A percentile compares a stretch with the other conserved stretches of the same genome.
Conservation (phyloP, 2,797 vertebrate genomes). For the Helostoma temminkii region DNA sequence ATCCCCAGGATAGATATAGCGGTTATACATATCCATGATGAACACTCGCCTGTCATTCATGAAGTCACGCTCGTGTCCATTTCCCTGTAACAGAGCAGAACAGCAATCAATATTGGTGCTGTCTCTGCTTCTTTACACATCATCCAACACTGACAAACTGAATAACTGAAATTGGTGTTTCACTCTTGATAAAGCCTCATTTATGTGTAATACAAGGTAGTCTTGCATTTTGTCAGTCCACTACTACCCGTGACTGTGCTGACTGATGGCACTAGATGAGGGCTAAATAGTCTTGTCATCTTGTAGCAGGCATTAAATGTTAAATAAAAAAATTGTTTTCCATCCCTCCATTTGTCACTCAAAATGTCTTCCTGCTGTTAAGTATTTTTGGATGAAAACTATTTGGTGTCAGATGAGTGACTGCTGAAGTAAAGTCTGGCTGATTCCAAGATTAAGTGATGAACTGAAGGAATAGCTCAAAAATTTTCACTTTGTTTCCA, state of each 20-base stretch:
- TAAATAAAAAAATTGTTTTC: conserved; percentile 57
- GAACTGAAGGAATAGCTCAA: not conserved
- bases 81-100: conserved; percentile 85
- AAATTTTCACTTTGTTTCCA: not conserved
- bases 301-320: conserved; percentile 36
- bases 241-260: conserved; percentile 22
- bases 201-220: conserved; percentile 1
- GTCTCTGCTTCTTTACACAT: conserved; percentile 8
- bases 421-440: not conserved
- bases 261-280: conserved; percentile 53
- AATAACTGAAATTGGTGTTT: conserved; percentile 8
- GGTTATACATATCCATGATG: conserved; percentile 97
- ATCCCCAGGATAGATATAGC: conserved; percentile 94
- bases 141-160: conserved; percentile 5
- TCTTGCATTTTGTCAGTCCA: conserved; percentile 6
- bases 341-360: conserved; percentile 51
- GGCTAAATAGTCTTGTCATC: conserved; percentile 40
- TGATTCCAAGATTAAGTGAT: not conserved
- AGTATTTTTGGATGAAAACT: conserved; percentile 39
- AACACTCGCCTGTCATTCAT: conserved; percentile 92
- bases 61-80: conserved; percentile 96
- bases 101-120: not conserved
- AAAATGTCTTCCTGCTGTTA: conserved; percentile 45
- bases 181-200: conserved; percentile 1
- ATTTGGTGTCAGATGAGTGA: conserved; percentile 7